phyloP scores from a whole-genome alignment of 1,140 invertebrate genomes.

The Amphibalanus amphitrite region DNA sequence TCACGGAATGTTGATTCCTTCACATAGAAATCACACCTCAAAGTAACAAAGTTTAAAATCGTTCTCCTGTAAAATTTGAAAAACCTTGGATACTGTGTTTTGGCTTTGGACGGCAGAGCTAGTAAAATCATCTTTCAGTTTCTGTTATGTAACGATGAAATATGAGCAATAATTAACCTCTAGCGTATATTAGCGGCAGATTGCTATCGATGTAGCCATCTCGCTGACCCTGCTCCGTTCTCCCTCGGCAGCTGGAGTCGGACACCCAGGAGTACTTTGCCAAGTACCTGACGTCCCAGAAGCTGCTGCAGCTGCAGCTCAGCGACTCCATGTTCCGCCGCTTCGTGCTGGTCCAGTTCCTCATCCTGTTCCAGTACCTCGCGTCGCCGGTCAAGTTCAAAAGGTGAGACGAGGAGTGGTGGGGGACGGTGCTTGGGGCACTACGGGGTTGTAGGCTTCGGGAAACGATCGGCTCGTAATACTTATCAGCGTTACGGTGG shows the following conservation, averaged over 20 bases:
- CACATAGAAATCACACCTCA: no score
- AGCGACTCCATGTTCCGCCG: constrained; percentile 91
- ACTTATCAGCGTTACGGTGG: no score
- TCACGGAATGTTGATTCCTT: no score
- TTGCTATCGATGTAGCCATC: background rate
- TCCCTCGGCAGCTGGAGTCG: no score
- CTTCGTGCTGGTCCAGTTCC: constrained; percentile 83
- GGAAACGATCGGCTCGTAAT: background rate
- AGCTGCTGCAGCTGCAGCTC: constrained; percentile 83
- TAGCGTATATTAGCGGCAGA: background rate
- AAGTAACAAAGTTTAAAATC: no score
- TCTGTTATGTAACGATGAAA: no score
- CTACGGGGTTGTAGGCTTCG: background rate
- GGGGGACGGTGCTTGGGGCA: background rate
- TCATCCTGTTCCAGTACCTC: constrained; percentile 92
- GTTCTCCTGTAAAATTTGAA: no score
- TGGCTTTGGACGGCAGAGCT: no score
- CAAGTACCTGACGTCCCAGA: constrained; percentile 95
- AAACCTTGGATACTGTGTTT: no score
- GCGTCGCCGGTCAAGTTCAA: constrained; percentile 83
- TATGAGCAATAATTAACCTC: no score
- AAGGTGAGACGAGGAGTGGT: constrained; percentile 31
- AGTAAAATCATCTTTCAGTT: no score
- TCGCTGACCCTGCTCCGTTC: constrained; percentile 15
- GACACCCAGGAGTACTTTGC: constrained; percentile 61